phyloP scores from a whole-genome alignment of 1,140 invertebrate species.

The Vanessa atalanta region DNA sequence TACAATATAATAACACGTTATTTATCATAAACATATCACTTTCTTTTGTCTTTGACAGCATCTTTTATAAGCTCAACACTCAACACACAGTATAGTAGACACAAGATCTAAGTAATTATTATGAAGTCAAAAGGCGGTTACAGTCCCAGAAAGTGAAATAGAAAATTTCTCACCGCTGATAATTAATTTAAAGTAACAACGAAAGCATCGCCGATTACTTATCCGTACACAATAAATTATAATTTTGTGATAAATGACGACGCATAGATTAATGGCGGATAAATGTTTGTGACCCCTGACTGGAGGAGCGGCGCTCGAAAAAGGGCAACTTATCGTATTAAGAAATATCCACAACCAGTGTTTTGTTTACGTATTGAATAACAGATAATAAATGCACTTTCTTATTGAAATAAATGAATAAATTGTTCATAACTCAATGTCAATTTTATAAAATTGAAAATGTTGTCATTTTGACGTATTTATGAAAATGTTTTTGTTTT shows the following conservation, averaged over 20 bases:
- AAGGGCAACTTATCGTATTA: constrained; percentile 42
- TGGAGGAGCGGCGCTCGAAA: constrained; percentile 38
- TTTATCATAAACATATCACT: neutral
- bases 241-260: constrained; percentile 16
- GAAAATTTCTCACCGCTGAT: neutral
- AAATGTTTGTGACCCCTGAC: constrained; percentile 40
- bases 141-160: neutral
- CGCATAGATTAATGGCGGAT: constrained; percentile 11
- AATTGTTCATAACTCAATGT: constrained; percentile 21
- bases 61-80: neutral
- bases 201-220: constrained; percentile 2
- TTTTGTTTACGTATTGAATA: constrained; percentile 40
- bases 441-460: constrained; percentile 1
- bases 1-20: too few species aligned
- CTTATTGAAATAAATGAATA: constrained; percentile 33
- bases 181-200: constrained; percentile 7
- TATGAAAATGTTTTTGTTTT: too few species aligned
- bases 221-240: constrained; percentile 11
- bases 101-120: too few species aligned
- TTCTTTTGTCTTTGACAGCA: neutral
- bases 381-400: constrained; percentile 38
- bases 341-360: constrained; percentile 40
- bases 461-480: neutral
- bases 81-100: too few species aligned
- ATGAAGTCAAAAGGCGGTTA: too few species aligned